These are phyloP conservation scores for Phaetusa simplex DNA, from an alignment of 2,113 vertebrate genomes.

Conservation along the genomic window DNA sequence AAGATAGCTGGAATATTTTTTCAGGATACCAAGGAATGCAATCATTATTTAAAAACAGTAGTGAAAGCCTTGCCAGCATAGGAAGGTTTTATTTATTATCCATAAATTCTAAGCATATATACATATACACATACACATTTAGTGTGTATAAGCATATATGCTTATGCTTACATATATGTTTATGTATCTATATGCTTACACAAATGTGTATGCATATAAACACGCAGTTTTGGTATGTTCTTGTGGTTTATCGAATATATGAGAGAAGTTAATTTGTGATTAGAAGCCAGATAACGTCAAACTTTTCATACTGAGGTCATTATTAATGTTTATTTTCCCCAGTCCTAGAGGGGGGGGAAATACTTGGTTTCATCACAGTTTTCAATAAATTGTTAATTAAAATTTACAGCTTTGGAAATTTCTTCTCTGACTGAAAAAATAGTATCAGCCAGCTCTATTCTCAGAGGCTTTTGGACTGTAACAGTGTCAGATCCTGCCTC, in stretches of 20 bases:
- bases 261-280: neutral
- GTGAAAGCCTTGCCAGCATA: neutral
- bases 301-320: neutral
- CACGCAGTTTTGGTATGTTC: neutral
- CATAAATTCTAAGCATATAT: neutral
- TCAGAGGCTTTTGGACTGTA: neutral
- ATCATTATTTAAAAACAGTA: neutral
- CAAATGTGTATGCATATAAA: neutral
- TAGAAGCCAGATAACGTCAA: neutral
- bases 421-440: neutral
- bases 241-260: neutral
- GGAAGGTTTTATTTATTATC: neutral
- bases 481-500: neutral
- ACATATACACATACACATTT: neutral
- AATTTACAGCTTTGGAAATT: neutral
- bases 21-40: neutral
- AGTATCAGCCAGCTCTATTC: neutral
- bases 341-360: neutral
- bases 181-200: neutral
- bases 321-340: neutral
- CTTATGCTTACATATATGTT: neutral
- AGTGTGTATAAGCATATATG: neutral
- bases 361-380: neutral
- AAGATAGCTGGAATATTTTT: neutral
- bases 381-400: slow-evolving; percentile 22